These are phyloP conservation scores for Rhagonycha lutea DNA, from an alignment of 2,888 invertebrate species.

Conservation along the genomic window DNA sequence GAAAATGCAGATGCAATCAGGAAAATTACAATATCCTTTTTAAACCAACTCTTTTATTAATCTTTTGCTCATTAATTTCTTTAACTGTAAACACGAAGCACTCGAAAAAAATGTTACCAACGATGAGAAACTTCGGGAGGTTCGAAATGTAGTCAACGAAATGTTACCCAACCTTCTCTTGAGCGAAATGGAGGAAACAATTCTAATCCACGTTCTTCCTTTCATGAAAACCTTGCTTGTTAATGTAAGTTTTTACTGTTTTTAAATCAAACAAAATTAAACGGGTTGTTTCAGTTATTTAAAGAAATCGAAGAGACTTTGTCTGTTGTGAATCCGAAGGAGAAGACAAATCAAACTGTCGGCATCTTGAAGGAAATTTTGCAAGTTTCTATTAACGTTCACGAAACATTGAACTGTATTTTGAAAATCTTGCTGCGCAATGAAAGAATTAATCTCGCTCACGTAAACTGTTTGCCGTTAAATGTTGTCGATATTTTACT, in stretches of 20 bases:
- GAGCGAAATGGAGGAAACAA: conserved; percentile 7
- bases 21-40: conserved; percentile 26
- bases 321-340: background rate
- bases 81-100: conserved; percentile 12
- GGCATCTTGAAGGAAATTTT: conserved; percentile 33
- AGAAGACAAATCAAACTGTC: conserved; percentile 8
- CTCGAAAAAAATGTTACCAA: conserved; percentile 9
- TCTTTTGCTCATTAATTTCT: conserved; percentile 6
- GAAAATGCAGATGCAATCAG: background rate
- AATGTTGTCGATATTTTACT: conserved; percentile 52
- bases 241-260: conserved; percentile 4
- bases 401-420: conserved; percentile 32
- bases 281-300: background rate
- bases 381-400: conserved; percentile 28
- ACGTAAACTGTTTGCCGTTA: conserved; percentile 31
- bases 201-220: conserved; percentile 21
- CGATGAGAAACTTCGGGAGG: conserved; percentile 8
- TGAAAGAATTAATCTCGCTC: conserved; percentile 15
- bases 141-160: conserved; percentile 14
- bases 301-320: background rate
- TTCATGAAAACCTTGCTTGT: conserved; percentile 12
- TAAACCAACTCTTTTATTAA: background rate
- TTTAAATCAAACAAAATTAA: background rate
- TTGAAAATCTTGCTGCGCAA: conserved; percentile 19
- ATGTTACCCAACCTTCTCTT: conserved; percentile 11